phyloP scores from a whole-genome alignment of 2,797 vertebrate genomes.

The Podarcis lilfordi region DNA sequence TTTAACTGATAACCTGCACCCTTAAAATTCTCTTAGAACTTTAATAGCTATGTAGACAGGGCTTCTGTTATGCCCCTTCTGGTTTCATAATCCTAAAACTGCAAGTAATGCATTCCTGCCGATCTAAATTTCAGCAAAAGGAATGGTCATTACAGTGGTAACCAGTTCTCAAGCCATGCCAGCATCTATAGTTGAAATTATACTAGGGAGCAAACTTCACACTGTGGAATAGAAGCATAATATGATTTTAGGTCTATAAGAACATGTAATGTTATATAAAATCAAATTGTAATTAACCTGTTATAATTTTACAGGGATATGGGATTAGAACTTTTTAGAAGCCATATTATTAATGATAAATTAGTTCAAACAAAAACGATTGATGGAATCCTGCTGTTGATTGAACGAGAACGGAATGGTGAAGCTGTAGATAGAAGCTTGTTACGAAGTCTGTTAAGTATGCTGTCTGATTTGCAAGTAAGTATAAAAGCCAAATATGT shows the following conservation, averaged over 20 bases:
- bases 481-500: not conserved
- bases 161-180: not conserved
- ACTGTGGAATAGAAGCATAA: not conserved
- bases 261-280: not conserved
- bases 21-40: not conserved
- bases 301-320: slow-evolving; percentile 78
- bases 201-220: not conserved
- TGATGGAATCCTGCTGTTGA: slow-evolving; percentile 81
- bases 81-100: not conserved
- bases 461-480: slow-evolving; percentile 84
- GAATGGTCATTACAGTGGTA: not conserved
- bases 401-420: slow-evolving; percentile 77
- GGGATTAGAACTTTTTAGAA: slow-evolving; percentile 84
- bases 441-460: slow-evolving; percentile 81
- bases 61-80: not conserved
- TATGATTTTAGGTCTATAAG: not conserved
- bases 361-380: slow-evolving; percentile 82
- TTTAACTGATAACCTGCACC: not conserved
- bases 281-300: slow-evolving; percentile 19
- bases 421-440: slow-evolving; percentile 83
- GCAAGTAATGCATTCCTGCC: not conserved
- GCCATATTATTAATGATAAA: slow-evolving; percentile 80
- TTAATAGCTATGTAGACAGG: not conserved
- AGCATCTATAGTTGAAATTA: not conserved
- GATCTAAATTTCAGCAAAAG: not conserved